Conservation (phyloP, 1,140 invertebrate genomes). For the Drosophila nebulosa region DNA sequence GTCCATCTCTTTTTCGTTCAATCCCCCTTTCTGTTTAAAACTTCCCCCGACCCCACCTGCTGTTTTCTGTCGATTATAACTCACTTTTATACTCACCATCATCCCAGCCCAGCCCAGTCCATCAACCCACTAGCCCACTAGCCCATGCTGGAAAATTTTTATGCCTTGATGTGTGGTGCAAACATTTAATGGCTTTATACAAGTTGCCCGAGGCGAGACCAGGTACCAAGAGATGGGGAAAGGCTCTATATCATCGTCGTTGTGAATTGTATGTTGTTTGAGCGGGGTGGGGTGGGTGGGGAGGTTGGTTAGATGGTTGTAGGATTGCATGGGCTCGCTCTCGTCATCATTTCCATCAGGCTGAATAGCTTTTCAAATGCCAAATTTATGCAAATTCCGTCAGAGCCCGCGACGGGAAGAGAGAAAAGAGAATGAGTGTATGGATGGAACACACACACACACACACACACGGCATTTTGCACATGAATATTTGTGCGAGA, state of each 20-base stretch:
- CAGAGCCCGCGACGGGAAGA: conserved; percentile 22
- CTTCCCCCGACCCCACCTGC: background rate
- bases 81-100: conserved; percentile 22
- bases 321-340: conserved; percentile 28
- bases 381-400: conserved; percentile 72
- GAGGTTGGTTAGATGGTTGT: conserved; percentile 1
- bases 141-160: conserved; percentile 41
- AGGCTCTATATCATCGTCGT: conserved; percentile 51
- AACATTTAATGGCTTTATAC: conserved; percentile 65
- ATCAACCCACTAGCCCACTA: conserved; percentile 1
- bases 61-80: conserved; percentile 23
- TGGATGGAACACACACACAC: background rate
- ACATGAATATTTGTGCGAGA: conserved; percentile 69
- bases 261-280: background rate
- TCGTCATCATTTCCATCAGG: conserved; percentile 72
- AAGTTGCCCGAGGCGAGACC: conserved; percentile 23
- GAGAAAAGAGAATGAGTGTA: background rate
- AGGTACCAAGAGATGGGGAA: background rate
- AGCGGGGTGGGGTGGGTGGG: background rate
- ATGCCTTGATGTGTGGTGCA: conserved; percentile 40
- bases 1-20: background rate
- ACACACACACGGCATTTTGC: conserved; percentile 48
- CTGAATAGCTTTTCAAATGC: conserved; percentile 74
- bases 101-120: no score
- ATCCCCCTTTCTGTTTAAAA: background rate